Evolutionary conservation across 2,888 invertebrate genomes (phyloP).

Genomic region (Rotaria sp.): DNA sequence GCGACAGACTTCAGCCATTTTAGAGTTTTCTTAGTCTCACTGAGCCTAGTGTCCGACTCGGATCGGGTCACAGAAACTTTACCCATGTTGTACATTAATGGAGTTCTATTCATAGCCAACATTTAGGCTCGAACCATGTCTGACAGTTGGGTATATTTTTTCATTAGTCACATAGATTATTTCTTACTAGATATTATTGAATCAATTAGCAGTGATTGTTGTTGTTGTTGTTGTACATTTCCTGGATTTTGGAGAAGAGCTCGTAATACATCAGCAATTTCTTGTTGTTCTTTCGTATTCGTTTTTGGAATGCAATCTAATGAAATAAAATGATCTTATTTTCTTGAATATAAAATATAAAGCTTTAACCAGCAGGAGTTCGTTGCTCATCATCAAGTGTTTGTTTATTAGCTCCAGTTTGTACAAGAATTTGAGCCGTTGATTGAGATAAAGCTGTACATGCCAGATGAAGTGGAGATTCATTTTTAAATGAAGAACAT

Average conservation of each 20-base stretch:
- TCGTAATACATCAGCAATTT: constrained; percentile 41
- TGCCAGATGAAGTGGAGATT: constrained; percentile 58
- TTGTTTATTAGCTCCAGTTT: constrained; percentile 53
- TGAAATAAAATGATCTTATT: neutral
- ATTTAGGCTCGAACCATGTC: too few relatives aligned
- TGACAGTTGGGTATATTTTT: too few relatives aligned
- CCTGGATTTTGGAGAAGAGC: neutral
- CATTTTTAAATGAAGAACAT: constrained; percentile 58
- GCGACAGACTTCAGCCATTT: too few relatives aligned
- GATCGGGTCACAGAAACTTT: too few relatives aligned
- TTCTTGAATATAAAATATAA: too few relatives aligned
- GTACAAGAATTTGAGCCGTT: constrained; percentile 54
- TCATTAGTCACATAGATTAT: neutral
- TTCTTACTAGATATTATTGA: neutral
- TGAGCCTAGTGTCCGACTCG: too few relatives aligned
- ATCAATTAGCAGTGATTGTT: constrained; percentile 32
- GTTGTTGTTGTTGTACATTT: neutral
- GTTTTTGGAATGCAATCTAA: constrained; percentile 42
- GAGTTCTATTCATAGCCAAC: too few relatives aligned
- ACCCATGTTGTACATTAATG: too few relatives aligned
- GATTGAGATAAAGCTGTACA: constrained; percentile 57
- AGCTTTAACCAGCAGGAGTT: constrained; percentile 47
- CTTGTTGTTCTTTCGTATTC: constrained; percentile 46
- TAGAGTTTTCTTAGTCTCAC: too few relatives aligned
- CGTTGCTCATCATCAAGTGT: constrained; percentile 49